phyloP scores from a whole-genome alignment of 2,888 invertebrate species.

The Acleris sparsana region DNA sequence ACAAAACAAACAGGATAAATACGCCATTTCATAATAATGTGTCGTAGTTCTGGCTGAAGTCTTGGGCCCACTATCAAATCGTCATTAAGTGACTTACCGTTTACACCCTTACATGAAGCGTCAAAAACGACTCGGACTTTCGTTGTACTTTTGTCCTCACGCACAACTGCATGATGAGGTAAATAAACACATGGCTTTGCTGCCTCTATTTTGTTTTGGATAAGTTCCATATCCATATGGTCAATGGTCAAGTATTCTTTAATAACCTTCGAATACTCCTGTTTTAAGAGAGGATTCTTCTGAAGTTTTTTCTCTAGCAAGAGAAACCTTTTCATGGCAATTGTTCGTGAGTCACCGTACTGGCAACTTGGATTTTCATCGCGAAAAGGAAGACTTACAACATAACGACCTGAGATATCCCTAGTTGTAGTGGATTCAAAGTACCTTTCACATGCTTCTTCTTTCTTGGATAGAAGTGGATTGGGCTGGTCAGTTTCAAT shows the following conservation, averaged over 20 bases:
- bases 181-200: constrained; percentile 38
- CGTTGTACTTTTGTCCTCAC: constrained; percentile 38
- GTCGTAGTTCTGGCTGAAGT: too few relatives aligned
- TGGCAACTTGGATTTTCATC: constrained; percentile 28
- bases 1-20: too few relatives aligned
- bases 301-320: constrained; percentile 32
- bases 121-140: constrained; percentile 26
- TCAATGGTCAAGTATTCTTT: constrained; percentile 40
- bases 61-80: too few relatives aligned
- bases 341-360: constrained; percentile 32
- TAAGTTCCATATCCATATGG: constrained; percentile 39
- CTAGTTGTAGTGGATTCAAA: constrained; percentile 20
- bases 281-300: constrained; percentile 38
- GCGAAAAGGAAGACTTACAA: constrained; percentile 25
- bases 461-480: constrained; percentile 24
- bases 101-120: too few relatives aligned
- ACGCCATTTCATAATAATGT: too few relatives aligned
- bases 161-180: constrained; percentile 48
- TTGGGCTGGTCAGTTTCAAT: constrained; percentile 34
- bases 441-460: constrained; percentile 34
- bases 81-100: too few relatives aligned
- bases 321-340: constrained; percentile 36
- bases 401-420: constrained; percentile 4
- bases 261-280: constrained; percentile 40
- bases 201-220: constrained; percentile 12